These are phyloP conservation scores for Mus pahari DNA, from an alignment of 2,113 vertebrate genomes.

Conservation along the genomic window DNA sequence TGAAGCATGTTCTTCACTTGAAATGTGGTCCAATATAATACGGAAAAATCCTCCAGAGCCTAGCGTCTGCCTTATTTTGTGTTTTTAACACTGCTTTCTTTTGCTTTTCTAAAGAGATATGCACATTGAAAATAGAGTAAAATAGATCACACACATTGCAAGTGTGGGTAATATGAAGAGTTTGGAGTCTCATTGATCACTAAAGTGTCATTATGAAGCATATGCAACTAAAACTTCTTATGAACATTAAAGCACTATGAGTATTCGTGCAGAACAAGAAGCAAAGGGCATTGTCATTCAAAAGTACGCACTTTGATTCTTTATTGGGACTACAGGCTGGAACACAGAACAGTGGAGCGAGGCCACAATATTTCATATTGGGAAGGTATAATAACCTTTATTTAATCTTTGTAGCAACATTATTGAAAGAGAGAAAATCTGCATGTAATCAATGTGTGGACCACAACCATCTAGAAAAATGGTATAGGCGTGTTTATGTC, in stretches of 20 bases:
- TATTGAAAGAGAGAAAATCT: conserved; percentile 29
- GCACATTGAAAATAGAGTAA: conserved; percentile 40
- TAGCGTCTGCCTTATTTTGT: conserved; percentile 68
- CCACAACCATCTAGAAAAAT: background rate
- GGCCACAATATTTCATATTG: background rate
- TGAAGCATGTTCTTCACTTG: conserved; percentile 65
- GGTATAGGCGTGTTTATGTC: background rate
- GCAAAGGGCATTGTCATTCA: conserved; percentile 16
- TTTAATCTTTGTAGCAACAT: background rate
- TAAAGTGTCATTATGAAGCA: background rate
- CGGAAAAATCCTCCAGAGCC: conserved; percentile 34
- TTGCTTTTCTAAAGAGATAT: conserved; percentile 51
- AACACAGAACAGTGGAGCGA: background rate
- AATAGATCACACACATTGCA: background rate
- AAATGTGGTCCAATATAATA: conserved; percentile 67
- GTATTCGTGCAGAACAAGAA: conserved; percentile 29
- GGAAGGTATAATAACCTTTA: background rate
- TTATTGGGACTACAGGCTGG: background rate
- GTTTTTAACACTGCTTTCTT: conserved; percentile 74
- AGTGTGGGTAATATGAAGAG: conserved; percentile 1
- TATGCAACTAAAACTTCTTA: conserved; percentile 7
- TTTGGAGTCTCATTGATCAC: conserved; percentile 50
- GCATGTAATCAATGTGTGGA: background rate
- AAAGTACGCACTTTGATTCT: background rate
- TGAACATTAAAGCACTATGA: conserved; percentile 29